phyloP scores from a whole-genome alignment of 2,113 vertebrate species.

The Nothocercus julius region DNA sequence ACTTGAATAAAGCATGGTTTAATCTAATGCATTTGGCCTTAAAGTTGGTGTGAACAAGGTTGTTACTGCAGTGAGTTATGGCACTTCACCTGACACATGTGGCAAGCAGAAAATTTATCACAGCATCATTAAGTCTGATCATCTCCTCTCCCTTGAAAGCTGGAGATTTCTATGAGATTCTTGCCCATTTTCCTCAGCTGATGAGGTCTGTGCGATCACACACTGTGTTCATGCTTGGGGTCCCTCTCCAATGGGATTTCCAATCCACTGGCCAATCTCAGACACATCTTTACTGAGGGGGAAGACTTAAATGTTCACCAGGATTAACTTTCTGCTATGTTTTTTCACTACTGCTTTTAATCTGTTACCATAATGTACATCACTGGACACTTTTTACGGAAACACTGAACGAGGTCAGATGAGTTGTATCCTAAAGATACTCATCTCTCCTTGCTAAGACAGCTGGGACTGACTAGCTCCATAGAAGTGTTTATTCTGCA shows the following conservation, averaged over 20 bases:
- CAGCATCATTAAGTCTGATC: neutral
- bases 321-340: neutral
- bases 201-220: accelerated
- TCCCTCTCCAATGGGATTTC: neutral
- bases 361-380: neutral
- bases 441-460: neutral
- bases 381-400: neutral
- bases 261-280: neutral
- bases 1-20: neutral
- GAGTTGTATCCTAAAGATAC: neutral
- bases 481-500: neutral
- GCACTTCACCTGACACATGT: neutral
- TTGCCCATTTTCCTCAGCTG: neutral
- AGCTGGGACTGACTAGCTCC: neutral
- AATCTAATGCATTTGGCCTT: neutral
- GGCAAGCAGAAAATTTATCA: neutral
- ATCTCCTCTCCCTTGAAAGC: neutral
- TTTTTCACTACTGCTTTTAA: neutral
- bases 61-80: neutral
- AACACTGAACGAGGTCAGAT: neutral
- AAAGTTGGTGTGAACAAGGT: neutral
- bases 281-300: neutral
- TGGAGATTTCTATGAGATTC: neutral
- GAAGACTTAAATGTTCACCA: neutral
- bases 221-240: accelerated